phyloP scores from a whole-genome alignment of 2,113 vertebrate species.

The Anoplopoma fimbria region DNA sequence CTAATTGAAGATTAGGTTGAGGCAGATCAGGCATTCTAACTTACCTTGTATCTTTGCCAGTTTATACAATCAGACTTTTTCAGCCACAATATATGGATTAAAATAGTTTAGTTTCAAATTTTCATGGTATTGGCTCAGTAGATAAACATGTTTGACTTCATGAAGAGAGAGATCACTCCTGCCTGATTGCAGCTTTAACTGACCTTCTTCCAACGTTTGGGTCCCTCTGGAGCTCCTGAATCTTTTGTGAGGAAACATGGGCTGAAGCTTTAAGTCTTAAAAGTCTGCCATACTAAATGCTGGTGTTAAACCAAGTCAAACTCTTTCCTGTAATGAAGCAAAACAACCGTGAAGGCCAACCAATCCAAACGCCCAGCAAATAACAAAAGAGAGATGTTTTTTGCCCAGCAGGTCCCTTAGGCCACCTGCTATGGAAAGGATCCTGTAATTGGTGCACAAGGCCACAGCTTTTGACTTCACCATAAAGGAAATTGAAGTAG shows the following conservation, averaged over 20 bases:
- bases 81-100: background rate
- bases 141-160: background rate
- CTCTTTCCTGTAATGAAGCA: constrained; percentile 24
- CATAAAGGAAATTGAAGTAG: background rate
- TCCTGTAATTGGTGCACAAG: background rate
- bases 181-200: background rate
- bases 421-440: background rate
- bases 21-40: background rate
- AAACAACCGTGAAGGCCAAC: constrained; percentile 30
- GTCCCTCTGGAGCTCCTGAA: background rate
- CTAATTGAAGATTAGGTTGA: background rate
- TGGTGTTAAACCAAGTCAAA: constrained; percentile 28
- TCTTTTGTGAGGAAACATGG: background rate
- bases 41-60: background rate
- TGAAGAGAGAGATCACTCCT: background rate
- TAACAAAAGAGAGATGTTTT: constrained; percentile 23
- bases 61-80: background rate
- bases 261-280: constrained; percentile 9
- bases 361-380: constrained; percentile 14
- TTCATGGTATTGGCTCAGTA: background rate
- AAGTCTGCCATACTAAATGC: constrained; percentile 25
- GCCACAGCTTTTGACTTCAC: background rate
- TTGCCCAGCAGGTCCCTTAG: background rate
- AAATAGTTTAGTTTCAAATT: background rate
- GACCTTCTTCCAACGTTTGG: constrained; percentile 22